Evolutionary conservation across 2,888 invertebrate genomes (phyloP), one percentile per base, ranked within the genome.

Genomic region (Philereme vetulata): DNA sequence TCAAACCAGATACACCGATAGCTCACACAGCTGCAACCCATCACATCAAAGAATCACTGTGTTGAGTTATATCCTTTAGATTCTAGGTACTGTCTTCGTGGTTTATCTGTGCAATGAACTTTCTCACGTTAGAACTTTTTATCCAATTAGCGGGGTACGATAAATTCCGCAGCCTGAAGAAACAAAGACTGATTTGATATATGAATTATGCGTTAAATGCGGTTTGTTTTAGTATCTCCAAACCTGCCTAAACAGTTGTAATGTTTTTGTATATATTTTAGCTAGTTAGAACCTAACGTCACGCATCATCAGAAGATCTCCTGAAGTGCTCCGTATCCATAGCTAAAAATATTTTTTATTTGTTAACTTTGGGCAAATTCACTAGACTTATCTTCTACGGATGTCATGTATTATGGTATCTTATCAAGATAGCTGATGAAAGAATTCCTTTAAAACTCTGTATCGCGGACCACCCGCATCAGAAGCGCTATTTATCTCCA

Each of bases 41-140:
- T 85, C 82, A 83, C 72, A 75, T 83, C 79, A 85, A 83, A 82
- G 78, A 64, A 69, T 65, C 74, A 76, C 81, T 85, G 81, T 86
- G 75, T 60, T 64, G 45, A 61, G 32, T 52, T 51, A 49, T 40
- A 50, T 48, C 51, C 50, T 60, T 56, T 4, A 40, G 33, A 43
- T 45, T 35, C 6, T 40, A 46, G 35, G 47, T 60, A 57, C 52
- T 33, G 52, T 45, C 47, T 21, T 57, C n/a, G 8, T 33, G 34
- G 42, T 54, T 56, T 47, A 38, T 62, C 51, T 54, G 57, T 47
- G 5, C 54, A 46, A 38, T 47, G 40, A 51, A 62, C 45, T 54
- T 55, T 51, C 44, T 47, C 53, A 8, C 38, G 8, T 43, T 45
- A n/a, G 4, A 51, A 45, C 36, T 21, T 33, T 48, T 21, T 44